Base-by-base conservation (phyloP, 2,797 vertebrate species). In the Lacerta viridis region DNA sequence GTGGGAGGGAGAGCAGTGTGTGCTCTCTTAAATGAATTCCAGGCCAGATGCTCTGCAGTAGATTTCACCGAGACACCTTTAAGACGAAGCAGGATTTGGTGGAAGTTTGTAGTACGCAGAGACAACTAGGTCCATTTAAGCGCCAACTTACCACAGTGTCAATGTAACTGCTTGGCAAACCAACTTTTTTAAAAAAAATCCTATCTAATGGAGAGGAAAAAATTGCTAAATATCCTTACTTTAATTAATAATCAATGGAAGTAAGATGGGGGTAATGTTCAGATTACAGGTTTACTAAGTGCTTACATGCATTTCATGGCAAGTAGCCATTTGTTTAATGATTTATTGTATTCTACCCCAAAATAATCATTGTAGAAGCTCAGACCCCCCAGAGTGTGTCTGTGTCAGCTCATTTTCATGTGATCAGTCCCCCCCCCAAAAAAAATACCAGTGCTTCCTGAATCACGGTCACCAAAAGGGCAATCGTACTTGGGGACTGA, bases 291-390 rank as follows among this genome's bases (percentile, higher is more conserved):
- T 5, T 83, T 33, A 71, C 20, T 11, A 55, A 36, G n/a, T 74
- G 33, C 20, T 13, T 72, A 29, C 8, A 50, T 15, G 10, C 23
- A 81, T 10, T 5, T 23, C 18, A 33, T 55, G 46, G 68, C 59
- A 72, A 84, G 69, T 71, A 72, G 5, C 29, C 29, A 50, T 71
- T 84, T 72, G 41, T 29, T 36, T 20, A 74, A 36, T 84, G 46
- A 68, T 50, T 27, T 17, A 9, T 36, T 46, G 15, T 20, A 46
- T 33, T 71, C 29, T 25, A 36, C 18, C 2, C 46, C 0, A 3
- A 61, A 36, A 64, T 71, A 78, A 59, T 43, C 46, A 69, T n/a
- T 50, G 36, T 29, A 27, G 33, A 43, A 66, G 64, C 61, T 59
- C 33, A 69, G 81, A 17, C 50, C 33, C 33, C 5, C 11, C 15